Evolutionary conservation across 2,113 vertebrate genomes (phyloP), one percentile per base, ranked within the genome.

Genomic region (Dasypus novemcinctus): DNA sequence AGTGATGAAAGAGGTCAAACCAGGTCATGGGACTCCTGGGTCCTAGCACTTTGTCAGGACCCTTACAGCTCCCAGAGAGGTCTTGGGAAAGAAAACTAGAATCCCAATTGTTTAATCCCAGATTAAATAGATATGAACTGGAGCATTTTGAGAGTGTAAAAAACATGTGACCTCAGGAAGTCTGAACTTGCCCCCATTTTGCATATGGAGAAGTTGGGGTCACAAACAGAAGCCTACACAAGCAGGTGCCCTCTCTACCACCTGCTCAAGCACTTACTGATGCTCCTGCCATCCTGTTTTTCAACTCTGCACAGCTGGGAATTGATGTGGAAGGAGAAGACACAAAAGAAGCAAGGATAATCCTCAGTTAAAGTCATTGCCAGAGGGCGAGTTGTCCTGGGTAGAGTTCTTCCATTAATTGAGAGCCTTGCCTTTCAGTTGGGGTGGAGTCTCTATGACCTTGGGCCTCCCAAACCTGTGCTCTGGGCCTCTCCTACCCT

Each of bases 1-100:
- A 64, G 31, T 63, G 78, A 82, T 12, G 12, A 59, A 61, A 57
- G 69, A 90, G 75, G 75, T 54, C 61, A 94, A 97, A 87, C 38
- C 61, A 71, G 72, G 49, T 49, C 61, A 46, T 46, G 33, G 36
- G 63, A 31, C 10, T 74, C 90, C 11, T 2, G 11, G 8, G 27
- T 76, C 46, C 61, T 46, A 75, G 59, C 59, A 78, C 2, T 66
- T 46, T 52, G 63, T 68, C 25, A 38, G 46, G 71, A 89, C 36
- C 33, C 20, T 72, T n/a, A n/a, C 0, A 0, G 6, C 7, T 23
- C 38, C 85, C 54, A 4, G 1, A 4, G 20, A 20, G 11, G 7
- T 29, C 20, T 33, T 78, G 29, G 49, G 54, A 23, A 57, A 61
- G 33, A 88, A 91, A 72, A 64, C 36, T 63, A 9, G 21, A 23